These are phyloP conservation scores for Sinodicranocentrus sp. DNA, from an alignment of 2,888 invertebrate species.

Conservation along the genomic window DNA sequence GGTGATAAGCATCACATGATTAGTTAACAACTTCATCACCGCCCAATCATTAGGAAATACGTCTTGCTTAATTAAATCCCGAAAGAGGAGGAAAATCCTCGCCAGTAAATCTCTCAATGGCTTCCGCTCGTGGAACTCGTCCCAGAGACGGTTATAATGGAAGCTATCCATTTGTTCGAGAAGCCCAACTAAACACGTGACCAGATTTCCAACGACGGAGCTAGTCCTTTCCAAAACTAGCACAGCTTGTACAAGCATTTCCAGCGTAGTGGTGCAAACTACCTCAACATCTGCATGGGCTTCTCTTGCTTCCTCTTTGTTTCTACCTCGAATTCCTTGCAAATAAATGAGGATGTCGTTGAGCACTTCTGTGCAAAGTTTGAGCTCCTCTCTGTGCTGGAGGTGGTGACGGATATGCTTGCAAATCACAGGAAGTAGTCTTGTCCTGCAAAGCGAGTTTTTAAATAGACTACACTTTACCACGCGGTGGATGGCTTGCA, in stretches of 20 bases:
- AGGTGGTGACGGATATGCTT: conserved; percentile 91
- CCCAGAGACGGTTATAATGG: conserved; percentile 93
- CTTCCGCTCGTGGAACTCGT: conserved; percentile 87
- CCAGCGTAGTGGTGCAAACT: conserved; percentile 88
- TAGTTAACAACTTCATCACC: conserved; percentile 91
- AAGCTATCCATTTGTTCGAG: conserved; percentile 91
- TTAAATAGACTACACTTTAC: conserved; percentile 87
- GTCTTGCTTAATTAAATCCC: conserved; percentile 88
- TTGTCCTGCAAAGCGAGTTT: conserved; percentile 57
- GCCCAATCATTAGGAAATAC: conserved; percentile 95
- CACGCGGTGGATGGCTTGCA: conserved; percentile 90
- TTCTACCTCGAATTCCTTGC: conserved; percentile 78
- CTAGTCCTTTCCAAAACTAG: conserved; percentile 89
- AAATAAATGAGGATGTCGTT: conserved; percentile 86
- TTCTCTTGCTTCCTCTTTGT: conserved; percentile 49
- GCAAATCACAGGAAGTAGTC: conserved; percentile 88
- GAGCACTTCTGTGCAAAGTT: conserved; percentile 91
- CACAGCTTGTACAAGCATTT: conserved; percentile 91
- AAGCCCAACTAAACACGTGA: conserved; percentile 91
- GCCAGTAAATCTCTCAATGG: conserved; percentile 92
- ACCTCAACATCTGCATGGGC: conserved; percentile 87
- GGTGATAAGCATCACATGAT: conserved; percentile 90
- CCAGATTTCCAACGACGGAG: conserved; percentile 88
- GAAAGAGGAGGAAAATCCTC: conserved; percentile 88
- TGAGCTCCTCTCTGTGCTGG: conserved; percentile 88